A percentile compares a stretch with the other conserved stretches of the same genome.
Evolutionary conservation across 1,140 invertebrate genomes (phyloP).

Genomic region (Brachionus koreanus): DNA sequence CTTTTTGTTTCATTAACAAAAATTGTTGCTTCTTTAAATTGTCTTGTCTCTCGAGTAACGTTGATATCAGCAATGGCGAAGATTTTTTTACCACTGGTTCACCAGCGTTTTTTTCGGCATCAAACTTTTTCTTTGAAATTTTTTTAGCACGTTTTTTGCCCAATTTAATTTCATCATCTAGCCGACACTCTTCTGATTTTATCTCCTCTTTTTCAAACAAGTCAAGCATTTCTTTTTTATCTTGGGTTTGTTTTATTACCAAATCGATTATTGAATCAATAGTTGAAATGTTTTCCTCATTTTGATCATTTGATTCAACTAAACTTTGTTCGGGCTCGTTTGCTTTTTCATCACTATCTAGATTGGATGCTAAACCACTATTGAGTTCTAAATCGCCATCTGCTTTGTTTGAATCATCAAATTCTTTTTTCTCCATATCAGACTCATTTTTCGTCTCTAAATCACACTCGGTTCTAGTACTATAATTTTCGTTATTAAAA

Average conservation of each 20-base stretch:
- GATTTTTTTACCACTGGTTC: not conserved
- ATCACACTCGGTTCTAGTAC: too few relatives aligned
- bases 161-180: not conserved
- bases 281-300: conserved; percentile 18
- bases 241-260: conserved; percentile 16
- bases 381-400: too few relatives aligned
- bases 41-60: conserved; percentile 14
- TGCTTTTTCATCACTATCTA: not conserved
- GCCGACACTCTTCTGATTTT: too few relatives aligned
- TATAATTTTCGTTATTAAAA: too few relatives aligned
- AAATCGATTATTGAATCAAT: conserved; percentile 39
- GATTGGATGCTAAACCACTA: too few relatives aligned
- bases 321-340: not conserved
- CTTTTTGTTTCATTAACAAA: conserved; percentile 6
- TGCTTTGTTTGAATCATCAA: too few relatives aligned
- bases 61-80: conserved; percentile 17
- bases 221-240: not conserved
- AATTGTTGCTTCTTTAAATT: conserved; percentile 25
- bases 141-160: not conserved
- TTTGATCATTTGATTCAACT: not conserved
- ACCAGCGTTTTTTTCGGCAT: not conserved
- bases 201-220: not conserved
- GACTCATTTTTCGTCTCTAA: too few relatives aligned
- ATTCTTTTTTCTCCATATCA: too few relatives aligned
- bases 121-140: not conserved